A percentile compares a stretch with the other conserved stretches of the same genome.
These are phyloP conservation scores for Brachionus sp. DNA, from an alignment of 1,140 invertebrate genomes.

Conservation along the genomic window DNA sequence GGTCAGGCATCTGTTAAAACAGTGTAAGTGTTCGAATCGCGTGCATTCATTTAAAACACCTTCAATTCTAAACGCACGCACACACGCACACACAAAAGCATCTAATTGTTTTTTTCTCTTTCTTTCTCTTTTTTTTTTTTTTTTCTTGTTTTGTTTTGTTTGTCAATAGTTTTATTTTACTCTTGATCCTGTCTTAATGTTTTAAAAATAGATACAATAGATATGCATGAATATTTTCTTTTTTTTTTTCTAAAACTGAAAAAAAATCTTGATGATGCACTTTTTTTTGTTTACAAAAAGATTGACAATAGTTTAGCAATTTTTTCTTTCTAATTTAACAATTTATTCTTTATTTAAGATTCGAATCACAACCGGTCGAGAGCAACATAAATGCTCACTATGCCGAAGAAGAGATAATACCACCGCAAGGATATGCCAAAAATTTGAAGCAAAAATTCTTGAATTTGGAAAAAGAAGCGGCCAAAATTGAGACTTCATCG, in stretches of 20 bases:
- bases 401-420: constrained; percentile 45
- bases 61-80: not conserved
- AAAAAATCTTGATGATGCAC: not conserved
- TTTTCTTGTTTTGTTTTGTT: too few relatives aligned
- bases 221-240: not conserved
- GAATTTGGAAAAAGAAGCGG: constrained; percentile 39
- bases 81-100: not conserved
- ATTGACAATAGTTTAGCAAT: not conserved
- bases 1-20: not conserved
- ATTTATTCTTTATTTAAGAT: constrained; percentile 9
- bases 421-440: constrained; percentile 36
- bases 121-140: too few relatives aligned
- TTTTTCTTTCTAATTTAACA: not conserved
- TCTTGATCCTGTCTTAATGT: too few relatives aligned
- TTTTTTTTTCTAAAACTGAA: not conserved
- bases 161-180: too few relatives aligned
- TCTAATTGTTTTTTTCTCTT: not conserved
- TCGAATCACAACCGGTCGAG: constrained; percentile 37
- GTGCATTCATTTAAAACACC: not conserved
- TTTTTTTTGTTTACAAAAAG: not conserved
- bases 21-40: constrained; percentile 29
- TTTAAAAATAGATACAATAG: too few relatives aligned
- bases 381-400: constrained; percentile 11
- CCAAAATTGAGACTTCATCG: constrained; percentile 41
- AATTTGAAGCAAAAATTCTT: constrained; percentile 30